Percentiles rank a stretch among this genome's conserved stretches.
These are phyloP conservation scores for Ectemnius continuus DNA, from an alignment of 2,888 invertebrate species.

Conservation along the genomic window DNA sequence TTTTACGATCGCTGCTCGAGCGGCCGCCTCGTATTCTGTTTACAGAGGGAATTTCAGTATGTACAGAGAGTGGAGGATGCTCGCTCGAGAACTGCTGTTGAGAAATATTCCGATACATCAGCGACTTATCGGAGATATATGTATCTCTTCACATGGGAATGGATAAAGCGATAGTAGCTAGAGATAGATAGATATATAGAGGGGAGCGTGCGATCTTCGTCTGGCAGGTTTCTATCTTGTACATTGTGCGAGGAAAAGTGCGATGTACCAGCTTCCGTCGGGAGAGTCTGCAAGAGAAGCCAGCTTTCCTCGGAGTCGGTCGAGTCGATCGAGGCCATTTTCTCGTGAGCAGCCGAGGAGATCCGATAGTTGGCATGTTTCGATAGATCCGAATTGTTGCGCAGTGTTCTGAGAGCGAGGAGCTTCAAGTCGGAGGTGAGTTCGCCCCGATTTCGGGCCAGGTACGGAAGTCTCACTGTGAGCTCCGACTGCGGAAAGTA, in stretches of 20 bases:
- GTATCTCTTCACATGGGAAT: too few relatives aligned
- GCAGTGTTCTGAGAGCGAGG: constrained; percentile 66
- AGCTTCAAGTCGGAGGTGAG: constrained; percentile 54
- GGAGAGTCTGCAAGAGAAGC: constrained; percentile 53
- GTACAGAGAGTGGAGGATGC: background rate
- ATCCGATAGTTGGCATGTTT: constrained; percentile 63
- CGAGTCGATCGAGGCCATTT: constrained; percentile 35
- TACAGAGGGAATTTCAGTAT: too few relatives aligned
- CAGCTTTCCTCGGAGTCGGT: constrained; percentile 25
- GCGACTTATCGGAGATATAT: too few relatives aligned
- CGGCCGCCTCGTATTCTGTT: too few relatives aligned
- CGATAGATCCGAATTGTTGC: constrained; percentile 64
- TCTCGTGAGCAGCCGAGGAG: constrained; percentile 56
- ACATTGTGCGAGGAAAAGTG: background rate
- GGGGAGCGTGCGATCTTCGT: too few relatives aligned
- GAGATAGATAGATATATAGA: too few relatives aligned
- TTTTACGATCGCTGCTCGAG: background rate
- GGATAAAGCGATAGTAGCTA: too few relatives aligned
- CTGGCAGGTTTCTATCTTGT: too few relatives aligned
- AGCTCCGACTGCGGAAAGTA: constrained; percentile 75
- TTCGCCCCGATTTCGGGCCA: constrained; percentile 40
- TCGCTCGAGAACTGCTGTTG: too few relatives aligned
- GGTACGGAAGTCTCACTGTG: constrained; percentile 67
- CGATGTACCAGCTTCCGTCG: constrained; percentile 59
- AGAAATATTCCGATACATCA: too few relatives aligned